Evolutionary conservation across 2,113 vertebrate species (phyloP).

Genomic region (Laticauda colubrina): DNA sequence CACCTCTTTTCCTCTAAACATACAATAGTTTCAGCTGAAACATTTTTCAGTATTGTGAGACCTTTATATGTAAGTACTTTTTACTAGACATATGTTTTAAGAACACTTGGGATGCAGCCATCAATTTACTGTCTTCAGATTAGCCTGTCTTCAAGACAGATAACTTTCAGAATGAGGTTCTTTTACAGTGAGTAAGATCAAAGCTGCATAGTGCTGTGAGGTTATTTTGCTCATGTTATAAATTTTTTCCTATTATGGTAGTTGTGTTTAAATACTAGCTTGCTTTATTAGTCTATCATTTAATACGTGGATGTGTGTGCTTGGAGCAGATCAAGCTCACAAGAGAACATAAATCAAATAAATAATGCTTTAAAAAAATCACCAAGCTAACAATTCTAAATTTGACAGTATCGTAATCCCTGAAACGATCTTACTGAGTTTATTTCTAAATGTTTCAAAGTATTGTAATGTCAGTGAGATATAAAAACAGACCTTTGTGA

Average conservation of each 20-base stretch:
- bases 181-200: not conserved
- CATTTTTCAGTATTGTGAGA: slow-evolving; percentile 6
- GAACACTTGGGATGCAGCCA: not conserved
- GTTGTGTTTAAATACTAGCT: not conserved
- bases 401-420: not conserved
- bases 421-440: not conserved
- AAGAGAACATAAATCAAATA: not conserved
- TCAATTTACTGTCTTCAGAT: not conserved
- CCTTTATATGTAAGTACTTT: slow-evolving; percentile 8
- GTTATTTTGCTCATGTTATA: not conserved
- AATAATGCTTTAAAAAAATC: not conserved
- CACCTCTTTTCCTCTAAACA: slow-evolving; percentile 6
- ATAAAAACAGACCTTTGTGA: not conserved
- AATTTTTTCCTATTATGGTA: not conserved
- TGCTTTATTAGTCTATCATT: not conserved
- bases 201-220: not conserved
- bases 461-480: not conserved
- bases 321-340: not conserved
- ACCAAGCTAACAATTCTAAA: not conserved
- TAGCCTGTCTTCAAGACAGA: not conserved
- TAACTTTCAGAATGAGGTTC: not conserved
- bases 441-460: not conserved
- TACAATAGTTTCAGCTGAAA: not conserved
- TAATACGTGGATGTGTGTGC: not conserved
- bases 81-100: not conserved